A percentile compares a stretch with the other conserved stretches of the same genome.
phyloP scores from a whole-genome alignment of 2,888 invertebrate genomes.

The Drosophila atripex region DNA sequence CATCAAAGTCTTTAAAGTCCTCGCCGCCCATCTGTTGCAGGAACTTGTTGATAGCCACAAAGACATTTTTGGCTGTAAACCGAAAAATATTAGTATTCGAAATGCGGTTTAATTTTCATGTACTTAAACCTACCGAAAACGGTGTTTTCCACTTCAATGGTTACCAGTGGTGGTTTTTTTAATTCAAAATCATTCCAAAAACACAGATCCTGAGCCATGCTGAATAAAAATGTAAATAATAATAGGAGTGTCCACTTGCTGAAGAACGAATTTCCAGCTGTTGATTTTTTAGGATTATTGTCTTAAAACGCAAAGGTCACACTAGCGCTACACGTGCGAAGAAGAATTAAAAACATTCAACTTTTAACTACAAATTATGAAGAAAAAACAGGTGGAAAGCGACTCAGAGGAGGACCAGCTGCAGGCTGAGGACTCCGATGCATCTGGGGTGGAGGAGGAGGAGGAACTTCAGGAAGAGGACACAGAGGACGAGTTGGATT shows the following conservation, averaged over 20 bases:
- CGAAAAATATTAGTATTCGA: background rate
- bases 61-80: constrained; percentile 66
- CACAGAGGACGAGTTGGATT: constrained; percentile 45
- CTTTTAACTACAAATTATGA: constrained; percentile 43
- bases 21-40: constrained; percentile 47
- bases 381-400: constrained; percentile 47
- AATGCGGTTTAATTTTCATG: background rate
- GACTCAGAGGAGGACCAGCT: constrained; percentile 35
- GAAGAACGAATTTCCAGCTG: background rate
- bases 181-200: constrained; percentile 81
- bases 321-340: constrained; percentile 23
- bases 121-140: constrained; percentile 64
- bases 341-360: constrained; percentile 7
- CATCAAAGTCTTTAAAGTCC: constrained; percentile 62
- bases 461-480: constrained; percentile 7
- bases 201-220: constrained; percentile 35
- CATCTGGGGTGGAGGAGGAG: constrained; percentile 18
- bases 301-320: background rate
- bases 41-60: constrained; percentile 57
- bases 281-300: background rate
- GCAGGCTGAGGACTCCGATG: constrained; percentile 36
- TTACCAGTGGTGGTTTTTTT: constrained; percentile 80
- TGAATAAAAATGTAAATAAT: constrained; percentile 26
- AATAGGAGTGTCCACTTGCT: constrained; percentile 1
- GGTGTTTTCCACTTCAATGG: constrained; percentile 59